Evolutionary conservation across 2,888 invertebrate species (phyloP).

Genomic region (Loripinus fragilis): DNA sequence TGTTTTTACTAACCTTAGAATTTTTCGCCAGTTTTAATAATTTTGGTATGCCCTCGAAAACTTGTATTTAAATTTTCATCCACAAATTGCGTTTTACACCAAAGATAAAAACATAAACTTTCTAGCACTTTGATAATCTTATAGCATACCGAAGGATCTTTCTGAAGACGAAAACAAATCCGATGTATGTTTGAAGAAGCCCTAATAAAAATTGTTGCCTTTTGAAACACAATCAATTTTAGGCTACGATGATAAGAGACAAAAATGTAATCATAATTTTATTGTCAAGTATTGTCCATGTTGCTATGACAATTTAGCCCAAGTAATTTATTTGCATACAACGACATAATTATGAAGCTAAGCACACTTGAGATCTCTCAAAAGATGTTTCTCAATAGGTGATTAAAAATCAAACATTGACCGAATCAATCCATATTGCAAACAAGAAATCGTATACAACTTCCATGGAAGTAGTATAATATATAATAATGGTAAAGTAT

Average conservation of each 20-base stretch:
- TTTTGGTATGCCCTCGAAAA: too few relatives aligned
- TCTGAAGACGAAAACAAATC: too few relatives aligned
- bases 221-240: neutral
- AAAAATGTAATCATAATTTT: neutral
- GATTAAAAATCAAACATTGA: constrained; percentile 17
- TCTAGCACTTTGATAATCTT: too few relatives aligned
- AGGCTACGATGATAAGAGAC: neutral
- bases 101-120: too few relatives aligned
- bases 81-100: too few relatives aligned
- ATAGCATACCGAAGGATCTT: too few relatives aligned
- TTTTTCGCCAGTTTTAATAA: too few relatives aligned
- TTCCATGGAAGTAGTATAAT: too few relatives aligned
- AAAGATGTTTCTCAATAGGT: constrained; percentile 5
- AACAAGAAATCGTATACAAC: neutral
- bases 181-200: too few relatives aligned
- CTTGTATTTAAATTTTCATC: too few relatives aligned
- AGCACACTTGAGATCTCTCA: constrained; percentile 6
- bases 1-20: too few relatives aligned
- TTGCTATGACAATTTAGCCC: constrained; percentile 17
- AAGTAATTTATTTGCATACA: constrained; percentile 6
- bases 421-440: neutral
- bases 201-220: neutral
- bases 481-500: too few relatives aligned
- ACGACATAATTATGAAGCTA: constrained; percentile 10
- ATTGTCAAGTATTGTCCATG: neutral